phyloP scores from a whole-genome alignment of 2,888 invertebrate species.

The Drosophila flavopinicola region DNA sequence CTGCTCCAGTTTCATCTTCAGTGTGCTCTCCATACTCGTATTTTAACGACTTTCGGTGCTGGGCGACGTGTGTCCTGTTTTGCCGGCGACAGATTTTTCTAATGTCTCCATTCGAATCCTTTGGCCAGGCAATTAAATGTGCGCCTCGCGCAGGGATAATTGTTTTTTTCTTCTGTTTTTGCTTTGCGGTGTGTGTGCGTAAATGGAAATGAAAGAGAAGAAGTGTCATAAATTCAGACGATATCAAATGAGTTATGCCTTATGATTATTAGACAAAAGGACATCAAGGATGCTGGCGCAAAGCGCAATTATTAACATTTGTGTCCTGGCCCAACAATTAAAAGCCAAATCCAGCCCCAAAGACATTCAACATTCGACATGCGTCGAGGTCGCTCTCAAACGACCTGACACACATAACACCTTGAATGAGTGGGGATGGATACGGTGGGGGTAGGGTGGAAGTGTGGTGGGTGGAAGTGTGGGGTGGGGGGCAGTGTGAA shows the following conservation, averaged over 20 bases:
- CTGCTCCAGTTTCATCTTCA: background rate
- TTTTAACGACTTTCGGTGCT: constrained; percentile 58
- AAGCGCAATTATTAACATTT: constrained; percentile 80
- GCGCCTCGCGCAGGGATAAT: constrained; percentile 56
- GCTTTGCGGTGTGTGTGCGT: constrained; percentile 37
- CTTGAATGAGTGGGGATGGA: constrained; percentile 16
- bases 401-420: constrained; percentile 68
- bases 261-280: constrained; percentile 75
- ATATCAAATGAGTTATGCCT: constrained; percentile 74
- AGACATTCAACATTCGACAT: constrained; percentile 36
- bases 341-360: constrained; percentile 46
- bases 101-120: constrained; percentile 82
- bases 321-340: constrained; percentile 67
- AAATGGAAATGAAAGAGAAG: constrained; percentile 45
- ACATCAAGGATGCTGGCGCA: constrained; percentile 56
- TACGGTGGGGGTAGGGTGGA: background rate
- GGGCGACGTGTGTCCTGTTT: constrained; percentile 64
- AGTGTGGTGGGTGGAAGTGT: background rate
- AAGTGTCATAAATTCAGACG: constrained; percentile 70
- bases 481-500: constrained; percentile 56
- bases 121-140: constrained; percentile 77
- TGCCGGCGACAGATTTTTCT: constrained; percentile 80
- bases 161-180: constrained; percentile 50
- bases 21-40: constrained; percentile 30
- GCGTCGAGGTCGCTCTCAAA: constrained; percentile 38